Evolutionary conservation across 2,113 vertebrate genomes (phyloP).

Genomic region (Engystomops pustulosus): DNA sequence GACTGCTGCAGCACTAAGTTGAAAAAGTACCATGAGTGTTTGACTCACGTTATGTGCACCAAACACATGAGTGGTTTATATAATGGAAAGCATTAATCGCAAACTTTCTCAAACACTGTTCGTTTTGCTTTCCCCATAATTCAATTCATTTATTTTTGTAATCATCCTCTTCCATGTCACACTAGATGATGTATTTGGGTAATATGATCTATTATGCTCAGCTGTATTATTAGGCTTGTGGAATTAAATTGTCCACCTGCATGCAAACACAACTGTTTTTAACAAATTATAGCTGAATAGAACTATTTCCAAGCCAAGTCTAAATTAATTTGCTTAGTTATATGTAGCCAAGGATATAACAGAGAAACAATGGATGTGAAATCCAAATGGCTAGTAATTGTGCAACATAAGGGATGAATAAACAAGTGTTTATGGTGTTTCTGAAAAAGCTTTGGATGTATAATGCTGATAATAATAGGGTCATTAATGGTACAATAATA

Average conservation of each 20-base stretch:
- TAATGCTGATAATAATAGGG: not conserved
- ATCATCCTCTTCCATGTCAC: too few species aligned
- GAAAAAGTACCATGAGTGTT: too few species aligned
- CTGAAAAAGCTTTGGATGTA: not conserved
- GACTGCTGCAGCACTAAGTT: too few species aligned
- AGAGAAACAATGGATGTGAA: not conserved
- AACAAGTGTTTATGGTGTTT: not conserved
- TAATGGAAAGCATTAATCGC: too few species aligned
- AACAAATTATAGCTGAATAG: constrained; percentile 1
- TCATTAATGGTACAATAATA: not conserved
- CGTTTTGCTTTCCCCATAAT: too few species aligned
- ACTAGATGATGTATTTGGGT: too few species aligned
- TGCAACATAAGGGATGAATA: not conserved
- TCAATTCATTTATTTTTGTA: too few species aligned
- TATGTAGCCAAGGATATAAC: not conserved
- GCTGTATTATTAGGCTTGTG: not conserved
- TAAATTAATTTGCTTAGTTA: not conserved
- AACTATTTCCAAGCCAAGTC: not conserved
- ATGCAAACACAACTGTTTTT: constrained; percentile 5
- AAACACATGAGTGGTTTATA: too few species aligned
- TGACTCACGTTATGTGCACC: too few species aligned
- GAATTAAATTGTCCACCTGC: not conserved
- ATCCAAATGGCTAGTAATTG: not conserved
- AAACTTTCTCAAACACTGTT: too few species aligned
- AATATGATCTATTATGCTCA: too few species aligned